Percentiles rank a stretch among this genome's conserved stretches.
phyloP scores from a whole-genome alignment of 2,888 invertebrate genomes.

The Petrophora chlorosata region DNA sequence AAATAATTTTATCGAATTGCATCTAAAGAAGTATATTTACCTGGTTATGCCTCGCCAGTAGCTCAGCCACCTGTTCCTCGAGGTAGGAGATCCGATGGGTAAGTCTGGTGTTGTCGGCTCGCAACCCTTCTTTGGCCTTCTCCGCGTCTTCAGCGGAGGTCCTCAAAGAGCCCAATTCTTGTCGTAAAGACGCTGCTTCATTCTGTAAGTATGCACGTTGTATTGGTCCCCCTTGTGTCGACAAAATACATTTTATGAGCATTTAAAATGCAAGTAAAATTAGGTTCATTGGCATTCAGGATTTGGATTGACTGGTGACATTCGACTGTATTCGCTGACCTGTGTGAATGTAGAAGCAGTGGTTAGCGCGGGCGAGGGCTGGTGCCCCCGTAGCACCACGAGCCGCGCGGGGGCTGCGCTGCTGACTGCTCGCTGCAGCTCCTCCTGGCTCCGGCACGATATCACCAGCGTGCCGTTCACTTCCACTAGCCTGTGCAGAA shows the following conservation, averaged over 20 bases:
- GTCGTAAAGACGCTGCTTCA: slow-evolving; percentile 81
- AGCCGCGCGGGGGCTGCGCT: slow-evolving; percentile 86
- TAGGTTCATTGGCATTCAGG: too few relatives aligned
- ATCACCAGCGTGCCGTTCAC: slow-evolving; percentile 91
- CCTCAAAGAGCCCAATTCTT: slow-evolving; percentile 84
- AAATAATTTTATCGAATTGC: too few relatives aligned
- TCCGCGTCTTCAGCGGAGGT: slow-evolving; percentile 86
- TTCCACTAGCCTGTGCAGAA: slow-evolving; percentile 87
- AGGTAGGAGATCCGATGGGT: slow-evolving; percentile 95
- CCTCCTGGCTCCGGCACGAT: slow-evolving; percentile 87
- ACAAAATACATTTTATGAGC: too few relatives aligned
- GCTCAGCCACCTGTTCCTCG: slow-evolving; percentile 91
- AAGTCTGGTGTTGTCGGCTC: slow-evolving; percentile 91
- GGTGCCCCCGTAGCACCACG: slow-evolving; percentile 80
- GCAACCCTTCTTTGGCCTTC: slow-evolving; percentile 85
- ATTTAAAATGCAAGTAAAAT: too few relatives aligned
- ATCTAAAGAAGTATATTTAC: slow-evolving; percentile 38
- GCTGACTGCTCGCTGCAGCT: slow-evolving; percentile 86
- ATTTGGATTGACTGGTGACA: too few relatives aligned
- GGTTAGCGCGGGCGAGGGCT: slow-evolving; percentile 59
- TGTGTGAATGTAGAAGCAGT: slow-evolving; percentile 60
- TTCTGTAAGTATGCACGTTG: slow-evolving; percentile 49
- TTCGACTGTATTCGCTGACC: too few relatives aligned
- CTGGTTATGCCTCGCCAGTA: slow-evolving; percentile 76
- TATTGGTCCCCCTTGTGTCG: too few relatives aligned